These are phyloP conservation scores for Drosophila limbata DNA, from an alignment of 2,888 invertebrate species.

Conservation along the genomic window DNA sequence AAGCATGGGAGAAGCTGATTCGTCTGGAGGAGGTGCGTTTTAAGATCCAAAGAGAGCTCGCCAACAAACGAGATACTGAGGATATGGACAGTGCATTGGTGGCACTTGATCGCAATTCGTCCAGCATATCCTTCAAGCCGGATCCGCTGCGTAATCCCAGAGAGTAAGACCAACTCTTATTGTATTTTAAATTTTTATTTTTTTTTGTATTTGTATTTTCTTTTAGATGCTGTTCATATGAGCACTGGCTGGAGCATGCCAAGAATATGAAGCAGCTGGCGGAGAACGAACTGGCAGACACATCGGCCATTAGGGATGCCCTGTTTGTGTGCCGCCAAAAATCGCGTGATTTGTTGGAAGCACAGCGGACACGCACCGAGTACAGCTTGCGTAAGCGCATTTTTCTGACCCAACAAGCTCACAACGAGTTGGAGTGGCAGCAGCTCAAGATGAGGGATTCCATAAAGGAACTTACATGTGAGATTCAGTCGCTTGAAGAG, in stretches of 20 bases:
- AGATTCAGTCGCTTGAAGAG: constrained; percentile 7
- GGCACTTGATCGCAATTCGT: constrained; percentile 5
- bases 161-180: not conserved
- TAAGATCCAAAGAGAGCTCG: constrained; percentile 8
- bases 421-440: constrained; percentile 22
- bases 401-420: constrained; percentile 2
- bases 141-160: constrained; percentile 25
- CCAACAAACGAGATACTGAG: constrained; percentile 3
- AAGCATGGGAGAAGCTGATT: constrained; percentile 89
- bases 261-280: constrained; percentile 76
- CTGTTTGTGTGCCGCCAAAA: constrained; percentile 8
- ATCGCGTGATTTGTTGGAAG: not conserved
- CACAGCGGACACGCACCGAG: constrained; percentile 8
- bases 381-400: constrained; percentile 13
- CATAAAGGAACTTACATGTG: constrained; percentile 2
- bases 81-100: constrained; percentile 14
- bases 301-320: constrained; percentile 13
- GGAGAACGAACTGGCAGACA: constrained; percentile 39
- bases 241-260: constrained; percentile 14
- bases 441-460: not conserved
- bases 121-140: constrained; percentile 9
- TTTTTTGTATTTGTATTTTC: too few relatives aligned
- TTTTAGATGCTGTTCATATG: constrained; percentile 17
- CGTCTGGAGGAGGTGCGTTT: constrained; percentile 16
- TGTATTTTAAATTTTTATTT: too few relatives aligned